phyloP scores from a whole-genome alignment of 2,113 vertebrate genomes.

The Pachypanchax playfairii region DNA sequence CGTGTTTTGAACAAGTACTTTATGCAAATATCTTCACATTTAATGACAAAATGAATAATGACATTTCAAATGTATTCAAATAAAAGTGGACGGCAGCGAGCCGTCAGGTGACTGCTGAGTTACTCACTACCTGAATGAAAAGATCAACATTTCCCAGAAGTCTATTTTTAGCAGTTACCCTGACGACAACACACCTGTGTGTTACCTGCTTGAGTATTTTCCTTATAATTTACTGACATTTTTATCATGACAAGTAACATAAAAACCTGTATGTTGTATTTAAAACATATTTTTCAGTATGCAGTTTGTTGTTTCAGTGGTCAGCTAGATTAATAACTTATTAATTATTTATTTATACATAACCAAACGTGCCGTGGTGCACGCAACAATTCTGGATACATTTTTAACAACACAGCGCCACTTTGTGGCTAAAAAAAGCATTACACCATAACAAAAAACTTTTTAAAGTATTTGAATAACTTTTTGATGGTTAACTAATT shows the following conservation, averaged over 20 bases:
- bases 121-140: background rate
- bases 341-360: background rate
- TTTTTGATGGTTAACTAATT: too few relatives aligned
- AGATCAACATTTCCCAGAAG: background rate
- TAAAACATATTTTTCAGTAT: too few relatives aligned
- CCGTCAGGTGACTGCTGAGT: too few relatives aligned
- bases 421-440: background rate
- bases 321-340: too few relatives aligned
- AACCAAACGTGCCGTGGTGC: background rate
- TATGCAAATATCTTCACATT: too few relatives aligned
- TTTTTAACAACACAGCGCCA: background rate
- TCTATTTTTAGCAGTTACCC: accelerated
- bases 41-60: too few relatives aligned
- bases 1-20: too few relatives aligned
- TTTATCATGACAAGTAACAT: too few relatives aligned
- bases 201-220: background rate
- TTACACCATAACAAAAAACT: background rate
- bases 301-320: too few relatives aligned
- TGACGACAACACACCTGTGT: background rate
- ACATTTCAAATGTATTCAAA: too few relatives aligned
- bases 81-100: too few relatives aligned
- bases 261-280: too few relatives aligned
- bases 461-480: background rate
- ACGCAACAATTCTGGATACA: background rate
- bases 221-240: background rate